Evolutionary conservation across 2,797 vertebrate genomes (phyloP).

Genomic region (Hippopotamyrus pictus): DNA sequence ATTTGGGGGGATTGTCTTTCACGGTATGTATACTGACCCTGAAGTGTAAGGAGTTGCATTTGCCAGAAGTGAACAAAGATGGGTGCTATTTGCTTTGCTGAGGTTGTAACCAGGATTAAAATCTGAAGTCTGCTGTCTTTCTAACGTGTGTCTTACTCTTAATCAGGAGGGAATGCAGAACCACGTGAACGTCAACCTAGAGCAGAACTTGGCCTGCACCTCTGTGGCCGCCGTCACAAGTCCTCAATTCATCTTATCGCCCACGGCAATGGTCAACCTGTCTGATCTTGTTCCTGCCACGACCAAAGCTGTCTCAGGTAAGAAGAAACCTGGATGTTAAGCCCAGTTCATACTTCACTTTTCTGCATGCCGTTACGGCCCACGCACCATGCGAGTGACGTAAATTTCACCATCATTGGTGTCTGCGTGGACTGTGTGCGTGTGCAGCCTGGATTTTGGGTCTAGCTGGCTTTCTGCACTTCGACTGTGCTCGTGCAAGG

Average conservation of each 20-base stretch:
- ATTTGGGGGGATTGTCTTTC: neutral
- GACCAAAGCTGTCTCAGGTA: conserved; percentile 60
- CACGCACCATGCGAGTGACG: neutral
- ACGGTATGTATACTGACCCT: neutral
- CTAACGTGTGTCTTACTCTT: conserved; percentile 19
- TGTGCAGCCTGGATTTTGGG: neutral
- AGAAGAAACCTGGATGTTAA: neutral
- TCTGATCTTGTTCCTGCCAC: conserved; percentile 54
- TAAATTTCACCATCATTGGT: neutral
- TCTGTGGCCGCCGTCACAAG: neutral
- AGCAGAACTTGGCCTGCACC: conserved; percentile 32
- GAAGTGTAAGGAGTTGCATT: neutral
- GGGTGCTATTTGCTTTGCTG: conserved; percentile 46
- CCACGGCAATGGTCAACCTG: conserved; percentile 69
- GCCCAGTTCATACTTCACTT: neutral
- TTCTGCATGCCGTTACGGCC: neutral
- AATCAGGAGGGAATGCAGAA: conserved; percentile 81
- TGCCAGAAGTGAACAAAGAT: neutral
- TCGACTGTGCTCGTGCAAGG: neutral
- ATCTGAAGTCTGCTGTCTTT: conserved; percentile 38
- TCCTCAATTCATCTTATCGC: conserved; percentile 67
- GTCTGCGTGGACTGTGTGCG: neutral
- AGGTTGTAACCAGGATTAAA: conserved; percentile 59
- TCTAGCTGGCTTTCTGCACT: neutral
- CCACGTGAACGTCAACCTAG: conserved; percentile 48